Conservation (phyloP, 2,113 vertebrate genomes). For the Cygnus buccinator region DNA sequence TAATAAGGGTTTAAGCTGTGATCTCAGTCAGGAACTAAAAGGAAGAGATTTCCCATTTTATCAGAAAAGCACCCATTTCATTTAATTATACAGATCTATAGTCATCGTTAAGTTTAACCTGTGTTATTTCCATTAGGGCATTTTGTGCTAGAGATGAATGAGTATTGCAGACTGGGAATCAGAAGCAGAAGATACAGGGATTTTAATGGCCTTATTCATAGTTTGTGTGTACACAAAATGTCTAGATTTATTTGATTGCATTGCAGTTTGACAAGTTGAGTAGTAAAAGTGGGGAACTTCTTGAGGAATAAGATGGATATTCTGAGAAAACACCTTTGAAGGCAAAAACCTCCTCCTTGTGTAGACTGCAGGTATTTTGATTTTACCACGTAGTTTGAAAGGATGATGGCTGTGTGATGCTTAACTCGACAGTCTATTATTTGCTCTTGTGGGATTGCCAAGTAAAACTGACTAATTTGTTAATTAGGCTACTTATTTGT, state of each 20-base stretch:
- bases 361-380: neutral
- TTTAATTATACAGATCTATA: neutral
- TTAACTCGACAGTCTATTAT: neutral
- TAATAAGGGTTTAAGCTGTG: neutral
- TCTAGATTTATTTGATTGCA: neutral
- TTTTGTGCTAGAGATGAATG: neutral
- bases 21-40: neutral
- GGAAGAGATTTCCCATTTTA: neutral
- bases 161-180: neutral
- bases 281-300: neutral
- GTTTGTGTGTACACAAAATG: neutral
- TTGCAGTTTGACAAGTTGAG: neutral
- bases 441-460: neutral
- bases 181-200: neutral
- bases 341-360: neutral
- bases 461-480: neutral
- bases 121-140: neutral
- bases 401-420: neutral
- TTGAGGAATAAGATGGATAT: neutral
- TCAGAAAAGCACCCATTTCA: too few relatives aligned
- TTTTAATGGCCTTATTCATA: neutral
- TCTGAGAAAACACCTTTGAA: neutral
- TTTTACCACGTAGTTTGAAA: neutral
- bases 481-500: neutral
- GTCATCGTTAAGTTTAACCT: neutral